Evolutionary conservation across 2,797 vertebrate species (phyloP).

Genomic region (Argyrosomus regius): DNA sequence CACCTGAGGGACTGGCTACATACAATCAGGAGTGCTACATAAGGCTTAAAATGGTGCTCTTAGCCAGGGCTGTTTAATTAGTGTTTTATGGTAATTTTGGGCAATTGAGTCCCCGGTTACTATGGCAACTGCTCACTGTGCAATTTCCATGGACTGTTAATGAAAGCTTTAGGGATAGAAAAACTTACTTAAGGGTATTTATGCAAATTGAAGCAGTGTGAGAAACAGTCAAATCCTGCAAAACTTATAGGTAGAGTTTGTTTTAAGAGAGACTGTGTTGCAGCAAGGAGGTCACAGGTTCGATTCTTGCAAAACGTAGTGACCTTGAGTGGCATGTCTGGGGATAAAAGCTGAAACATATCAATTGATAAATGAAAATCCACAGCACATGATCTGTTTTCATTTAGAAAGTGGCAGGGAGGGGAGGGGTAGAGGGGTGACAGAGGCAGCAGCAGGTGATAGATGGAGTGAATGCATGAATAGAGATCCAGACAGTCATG

Average conservation of each 20-base stretch:
- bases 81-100: constrained; percentile 77
- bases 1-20: constrained; percentile 65
- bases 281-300: constrained; percentile 18
- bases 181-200: constrained; percentile 71
- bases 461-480: constrained; percentile 77
- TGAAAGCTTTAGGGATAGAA: constrained; percentile 64
- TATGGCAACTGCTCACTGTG: constrained; percentile 68
- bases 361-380: constrained; percentile 31
- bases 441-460: constrained; percentile 77
- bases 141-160: constrained; percentile 72
- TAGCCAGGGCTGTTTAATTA: constrained; percentile 72
- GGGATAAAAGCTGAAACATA: constrained; percentile 29
- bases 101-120: constrained; percentile 71
- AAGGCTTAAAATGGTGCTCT: constrained; percentile 70
- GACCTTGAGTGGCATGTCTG: constrained; percentile 38
- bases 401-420: constrained; percentile 25
- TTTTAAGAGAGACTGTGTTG: background rate
- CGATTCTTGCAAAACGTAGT: constrained; percentile 20
- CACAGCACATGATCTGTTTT: constrained; percentile 42
- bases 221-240: constrained; percentile 17
- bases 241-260: background rate
- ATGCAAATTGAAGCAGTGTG: constrained; percentile 65
- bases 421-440: constrained; percentile 45
- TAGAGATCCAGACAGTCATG: constrained; percentile 79
- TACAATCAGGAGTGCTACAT: constrained; percentile 49